A percentile compares a stretch with the other conserved stretches of the same genome.
phyloP scores from a whole-genome alignment of 2,113 vertebrate species.

The Lethenteron camtschaticum region DNA sequence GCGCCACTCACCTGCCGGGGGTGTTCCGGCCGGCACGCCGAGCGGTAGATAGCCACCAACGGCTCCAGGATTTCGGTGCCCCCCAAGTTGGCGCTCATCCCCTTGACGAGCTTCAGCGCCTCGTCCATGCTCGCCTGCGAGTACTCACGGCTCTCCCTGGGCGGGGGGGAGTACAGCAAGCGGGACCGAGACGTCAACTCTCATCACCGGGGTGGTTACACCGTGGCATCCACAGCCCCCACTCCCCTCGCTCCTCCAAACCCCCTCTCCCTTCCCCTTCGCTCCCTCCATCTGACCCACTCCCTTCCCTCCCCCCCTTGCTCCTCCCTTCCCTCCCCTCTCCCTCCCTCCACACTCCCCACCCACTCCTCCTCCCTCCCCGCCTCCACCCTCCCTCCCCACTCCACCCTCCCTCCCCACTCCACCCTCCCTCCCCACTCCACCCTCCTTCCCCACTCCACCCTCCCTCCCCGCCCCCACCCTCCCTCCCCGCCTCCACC shows the following conservation, averaged over 20 bases:
- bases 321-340: not conserved
- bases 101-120: not conserved
- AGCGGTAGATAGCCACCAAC: not conserved
- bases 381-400: constrained; percentile 21
- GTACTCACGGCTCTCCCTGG: not conserved
- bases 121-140: constrained; percentile 3
- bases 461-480: constrained; percentile 18
- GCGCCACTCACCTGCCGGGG: not conserved
- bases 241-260: too few relatives aligned
- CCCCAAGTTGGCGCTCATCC: not conserved
- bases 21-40: not conserved
- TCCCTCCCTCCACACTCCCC: not conserved
- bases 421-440: constrained; percentile 26
- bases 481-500: constrained; percentile 20
- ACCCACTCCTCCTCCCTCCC: not conserved
- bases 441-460: constrained; percentile 23
- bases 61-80: not conserved
- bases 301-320: not conserved
- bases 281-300: too few relatives aligned
- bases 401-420: constrained; percentile 26
- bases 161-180: not conserved
- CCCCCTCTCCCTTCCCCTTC: too few relatives aligned
- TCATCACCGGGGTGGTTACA: too few relatives aligned
- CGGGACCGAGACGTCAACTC: too few relatives aligned
- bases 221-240: too few relatives aligned